Percentiles rank a stretch among this genome's conserved stretches.
Conservation (phyloP, 2,113 vertebrate species). For the Xenus cinereus region DNA sequence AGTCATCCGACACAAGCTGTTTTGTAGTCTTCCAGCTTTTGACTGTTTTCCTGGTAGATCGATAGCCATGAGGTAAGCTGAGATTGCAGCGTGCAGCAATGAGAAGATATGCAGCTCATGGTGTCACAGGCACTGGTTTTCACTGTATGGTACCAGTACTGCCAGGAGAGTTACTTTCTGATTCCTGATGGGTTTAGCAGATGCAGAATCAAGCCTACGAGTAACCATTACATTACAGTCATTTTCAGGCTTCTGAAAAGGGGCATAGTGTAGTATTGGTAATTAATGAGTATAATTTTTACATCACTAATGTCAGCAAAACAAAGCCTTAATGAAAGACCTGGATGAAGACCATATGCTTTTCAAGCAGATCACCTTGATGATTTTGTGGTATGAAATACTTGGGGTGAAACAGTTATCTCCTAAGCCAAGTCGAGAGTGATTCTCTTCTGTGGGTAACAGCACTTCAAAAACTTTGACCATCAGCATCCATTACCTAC, state of each 20-base stretch:
- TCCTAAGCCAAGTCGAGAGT: not conserved
- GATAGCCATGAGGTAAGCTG: not conserved
- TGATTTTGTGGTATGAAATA: not conserved
- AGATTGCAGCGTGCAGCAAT: not conserved
- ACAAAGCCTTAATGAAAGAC: not conserved
- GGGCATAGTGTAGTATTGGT: not conserved
- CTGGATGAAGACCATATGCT: not conserved
- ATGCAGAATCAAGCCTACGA: not conserved
- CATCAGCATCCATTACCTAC: not conserved
- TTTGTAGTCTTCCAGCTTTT: not conserved
- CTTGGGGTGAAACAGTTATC: not conserved
- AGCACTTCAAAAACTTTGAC: not conserved
- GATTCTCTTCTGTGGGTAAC: not conserved
- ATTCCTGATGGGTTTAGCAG: not conserved
- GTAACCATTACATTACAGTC: not conserved
- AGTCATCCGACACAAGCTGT: not conserved
- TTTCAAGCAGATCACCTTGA: not conserved
- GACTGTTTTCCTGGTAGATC: not conserved
- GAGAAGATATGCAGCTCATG: not conserved
- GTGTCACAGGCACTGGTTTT: not conserved
- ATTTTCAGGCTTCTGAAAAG: not conserved
- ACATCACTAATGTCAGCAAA: not conserved
- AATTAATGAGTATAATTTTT: not conserved
- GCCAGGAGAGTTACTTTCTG: not conserved
- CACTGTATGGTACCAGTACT: not conserved